Evolutionary conservation across 2,797 vertebrate species (phyloP), one percentile per base, ranked within the genome.

Genomic region (Lagodon rhomboides): DNA sequence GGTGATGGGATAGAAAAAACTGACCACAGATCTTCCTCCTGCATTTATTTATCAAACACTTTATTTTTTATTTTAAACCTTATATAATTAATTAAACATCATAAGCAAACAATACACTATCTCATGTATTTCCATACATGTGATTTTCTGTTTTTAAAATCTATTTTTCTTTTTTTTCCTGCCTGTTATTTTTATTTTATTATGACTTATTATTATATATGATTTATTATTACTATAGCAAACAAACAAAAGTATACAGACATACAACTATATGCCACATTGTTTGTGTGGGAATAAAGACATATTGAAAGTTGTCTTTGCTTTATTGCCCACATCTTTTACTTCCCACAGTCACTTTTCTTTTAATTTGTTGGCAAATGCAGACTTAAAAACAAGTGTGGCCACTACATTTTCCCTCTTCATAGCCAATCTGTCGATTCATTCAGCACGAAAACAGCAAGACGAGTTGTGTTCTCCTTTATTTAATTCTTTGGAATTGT

Each of bases 401-500:
- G 47, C 2, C 51, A 11, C 1, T 43, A 46, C 25, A 27, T 59
- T 41, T 47, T 58, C 20, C 59, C 18, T 64, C 23, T 22, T 61
- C n/a, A 25, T 12, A 41, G 12, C 16, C 53, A 2, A 67, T 62
- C 3, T 2, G 51, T 66, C n/a, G 5, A 75, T 68, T 22, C 1
- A 67, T 53, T n/a, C 4, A 79, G 22, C 2, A 22, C 75, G 41
- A 41, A 77, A 80, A 70, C 50, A 60, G 13, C 23, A 62, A 62
- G 74, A 75, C 13, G 82, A 71, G 22, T 59, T 38, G 77, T 88
- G 49, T 80, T 93, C 41, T 63, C 23, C 41, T 91, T 77, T 83
- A 87, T 89, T 92, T 81, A 75, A 82, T 86, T 92, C 78, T 90
- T 92, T 91, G 88, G 75, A 83, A 85, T 70, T 47, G 18, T 87